Evolutionary conservation across 2,888 invertebrate species (phyloP).

Genomic region (Coremacera marginata): DNA sequence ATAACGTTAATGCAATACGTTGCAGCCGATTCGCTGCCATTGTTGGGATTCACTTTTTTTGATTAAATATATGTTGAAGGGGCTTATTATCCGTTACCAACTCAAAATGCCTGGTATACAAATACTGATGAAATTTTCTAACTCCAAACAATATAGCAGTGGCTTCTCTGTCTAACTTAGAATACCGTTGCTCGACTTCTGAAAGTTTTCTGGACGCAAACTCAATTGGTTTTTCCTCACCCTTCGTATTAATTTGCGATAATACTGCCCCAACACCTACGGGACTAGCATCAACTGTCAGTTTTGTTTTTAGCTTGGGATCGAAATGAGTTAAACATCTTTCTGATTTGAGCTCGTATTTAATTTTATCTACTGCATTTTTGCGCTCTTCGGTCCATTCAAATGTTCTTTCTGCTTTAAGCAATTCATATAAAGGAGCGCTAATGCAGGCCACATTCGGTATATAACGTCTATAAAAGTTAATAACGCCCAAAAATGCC

Average conservation of each 20-base stretch:
- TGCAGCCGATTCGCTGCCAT: not conserved
- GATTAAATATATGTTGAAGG: conserved; percentile 18
- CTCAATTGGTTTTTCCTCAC: conserved; percentile 61
- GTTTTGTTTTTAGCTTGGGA: conserved; percentile 27
- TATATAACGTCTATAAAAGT: too few relatives aligned
- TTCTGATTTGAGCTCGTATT: conserved; percentile 49
- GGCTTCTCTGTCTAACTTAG: conserved; percentile 31
- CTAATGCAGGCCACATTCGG: too few relatives aligned
- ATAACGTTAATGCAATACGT: not conserved
- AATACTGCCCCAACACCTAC: too few relatives aligned
- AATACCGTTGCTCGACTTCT: conserved; percentile 36
- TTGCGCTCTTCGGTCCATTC: conserved; percentile 56
- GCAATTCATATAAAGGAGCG: too few relatives aligned
- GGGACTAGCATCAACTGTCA: too few relatives aligned
- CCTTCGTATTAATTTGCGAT: conserved; percentile 57
- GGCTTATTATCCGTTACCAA: not conserved
- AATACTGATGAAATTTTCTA: not conserved
- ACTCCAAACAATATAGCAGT: not conserved
- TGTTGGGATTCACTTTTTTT: not conserved
- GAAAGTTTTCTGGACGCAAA: conserved; percentile 57
- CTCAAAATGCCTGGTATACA: not conserved
- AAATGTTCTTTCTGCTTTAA: too few relatives aligned
- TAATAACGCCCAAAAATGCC: too few relatives aligned
- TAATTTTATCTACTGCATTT: conserved; percentile 56
- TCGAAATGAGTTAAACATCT: conserved; percentile 51